Evolutionary conservation across 2,113 vertebrate genomes (phyloP).

Genomic region (Conger conger): DNA sequence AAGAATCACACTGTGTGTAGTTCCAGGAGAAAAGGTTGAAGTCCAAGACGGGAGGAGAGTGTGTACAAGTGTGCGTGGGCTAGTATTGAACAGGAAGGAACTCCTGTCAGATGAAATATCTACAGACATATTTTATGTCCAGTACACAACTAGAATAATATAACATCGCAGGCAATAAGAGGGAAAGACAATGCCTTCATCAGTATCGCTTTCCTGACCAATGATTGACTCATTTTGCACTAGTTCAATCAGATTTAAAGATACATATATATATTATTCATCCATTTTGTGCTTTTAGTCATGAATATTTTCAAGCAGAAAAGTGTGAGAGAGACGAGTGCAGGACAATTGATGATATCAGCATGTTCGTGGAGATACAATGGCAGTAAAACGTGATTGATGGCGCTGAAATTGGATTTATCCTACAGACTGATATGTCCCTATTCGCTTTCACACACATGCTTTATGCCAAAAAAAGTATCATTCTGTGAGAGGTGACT

Average conservation of each 20-base stretch:
- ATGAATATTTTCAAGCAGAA: no score
- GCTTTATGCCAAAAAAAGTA: background rate
- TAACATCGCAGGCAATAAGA: background rate
- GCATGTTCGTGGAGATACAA: no score
- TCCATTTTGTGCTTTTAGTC: background rate
- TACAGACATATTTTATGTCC: background rate
- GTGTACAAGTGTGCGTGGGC: conserved; percentile 24
- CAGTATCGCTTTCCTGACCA: background rate
- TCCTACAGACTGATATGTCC: no score
- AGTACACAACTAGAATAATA: background rate
- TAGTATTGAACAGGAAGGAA: background rate
- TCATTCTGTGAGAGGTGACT: background rate
- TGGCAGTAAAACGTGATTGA: no score
- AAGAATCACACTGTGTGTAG: conserved; percentile 48
- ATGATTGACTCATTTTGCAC: background rate
- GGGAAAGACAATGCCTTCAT: background rate
- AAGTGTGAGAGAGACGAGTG: no score
- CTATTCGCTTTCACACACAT: no score
- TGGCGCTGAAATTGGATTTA: no score
- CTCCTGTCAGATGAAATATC: conserved; percentile 17
- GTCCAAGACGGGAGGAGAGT: conserved; percentile 56
- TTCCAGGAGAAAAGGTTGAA: conserved; percentile 60
- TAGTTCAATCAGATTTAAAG: background rate
- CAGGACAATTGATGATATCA: no score
- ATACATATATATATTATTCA: background rate